Percentiles rank a stretch among this genome's conserved stretches.
Conservation (phyloP, 1,140 invertebrate species). For the Sitobion miscanthi region DNA sequence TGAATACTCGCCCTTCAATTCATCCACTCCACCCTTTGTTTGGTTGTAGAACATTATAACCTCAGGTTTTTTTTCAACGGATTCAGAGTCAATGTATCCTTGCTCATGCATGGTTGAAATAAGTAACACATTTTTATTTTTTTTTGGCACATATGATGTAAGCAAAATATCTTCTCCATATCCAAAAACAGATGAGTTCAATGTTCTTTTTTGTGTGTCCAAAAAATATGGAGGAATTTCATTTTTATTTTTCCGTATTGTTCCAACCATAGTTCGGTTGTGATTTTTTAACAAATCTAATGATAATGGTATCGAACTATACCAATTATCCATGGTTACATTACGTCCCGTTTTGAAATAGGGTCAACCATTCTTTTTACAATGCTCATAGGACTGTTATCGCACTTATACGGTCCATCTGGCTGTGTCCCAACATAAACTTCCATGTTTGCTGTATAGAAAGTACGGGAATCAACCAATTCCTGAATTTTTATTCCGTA, state of each 20-base stretch:
- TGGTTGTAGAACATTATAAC: conserved; percentile 57
- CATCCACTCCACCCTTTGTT: neutral
- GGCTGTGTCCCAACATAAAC: conserved; percentile 60
- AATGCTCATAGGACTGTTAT: conserved; percentile 58
- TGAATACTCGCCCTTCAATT: too few relatives aligned
- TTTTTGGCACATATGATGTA: conserved; percentile 58
- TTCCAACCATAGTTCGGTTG: conserved; percentile 60
- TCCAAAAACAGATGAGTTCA: conserved; percentile 45
- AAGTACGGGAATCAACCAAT: conserved; percentile 61
- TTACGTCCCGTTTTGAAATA: conserved; percentile 60
- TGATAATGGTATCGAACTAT: conserved; percentile 60
- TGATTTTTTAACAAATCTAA: conserved; percentile 60
- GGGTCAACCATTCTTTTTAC: conserved; percentile 58
- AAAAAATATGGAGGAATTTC: conserved; percentile 57
- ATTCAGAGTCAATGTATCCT: conserved; percentile 58
- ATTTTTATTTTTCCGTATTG: conserved; percentile 62
- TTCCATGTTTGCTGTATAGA: conserved; percentile 62
- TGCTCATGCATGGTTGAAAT: conserved; percentile 60
- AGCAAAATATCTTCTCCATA: conserved; percentile 54
- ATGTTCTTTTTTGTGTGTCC: conserved; percentile 21
- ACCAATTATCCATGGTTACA: conserved; percentile 63
- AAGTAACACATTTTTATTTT: conserved; percentile 61
- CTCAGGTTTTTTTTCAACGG: conserved; percentile 60
- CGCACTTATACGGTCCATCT: conserved; percentile 60
- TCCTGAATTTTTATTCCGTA: conserved; percentile 65